These are phyloP conservation scores for Notodonta dromedarius DNA, from an alignment of 2,888 invertebrate genomes.

Conservation along the genomic window DNA sequence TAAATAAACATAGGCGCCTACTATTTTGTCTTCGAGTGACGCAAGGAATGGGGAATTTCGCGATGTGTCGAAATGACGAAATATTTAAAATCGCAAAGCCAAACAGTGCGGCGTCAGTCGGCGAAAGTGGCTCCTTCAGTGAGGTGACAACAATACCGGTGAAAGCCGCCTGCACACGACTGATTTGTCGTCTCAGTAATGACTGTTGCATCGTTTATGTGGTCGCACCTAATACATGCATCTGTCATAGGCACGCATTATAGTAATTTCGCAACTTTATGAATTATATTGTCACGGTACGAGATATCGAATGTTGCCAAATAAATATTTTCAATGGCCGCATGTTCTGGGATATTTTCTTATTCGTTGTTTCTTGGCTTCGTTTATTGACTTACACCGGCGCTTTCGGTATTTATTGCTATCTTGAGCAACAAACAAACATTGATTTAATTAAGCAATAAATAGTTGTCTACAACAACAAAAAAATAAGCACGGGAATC, in stretches of 20 bases:
- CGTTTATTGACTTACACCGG: neutral
- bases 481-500: conserved; percentile 23
- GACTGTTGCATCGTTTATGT: conserved; percentile 48
- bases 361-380: neutral
- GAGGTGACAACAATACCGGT: conserved; percentile 54
- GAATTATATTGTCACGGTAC: conserved; percentile 19
- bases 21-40: conserved; percentile 39
- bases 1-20: conserved; percentile 44
- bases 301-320: conserved; percentile 7
- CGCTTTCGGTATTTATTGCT: conserved; percentile 5
- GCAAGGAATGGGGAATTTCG: conserved; percentile 45
- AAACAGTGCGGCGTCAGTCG: conserved; percentile 50
- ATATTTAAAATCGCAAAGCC: conserved; percentile 44
- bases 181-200: conserved; percentile 51
- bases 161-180: conserved; percentile 58
- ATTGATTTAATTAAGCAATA: conserved; percentile 41
- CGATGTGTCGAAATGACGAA: conserved; percentile 41
- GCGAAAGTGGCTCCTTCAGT: conserved; percentile 61
- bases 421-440: conserved; percentile 25
- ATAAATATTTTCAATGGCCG: conserved; percentile 10
- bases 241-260: conserved; percentile 32
- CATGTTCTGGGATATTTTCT: neutral
- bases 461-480: conserved; percentile 33
- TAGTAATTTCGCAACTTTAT: conserved; percentile 23
- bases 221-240: conserved; percentile 41